A percentile compares a stretch with the other conserved stretches of the same genome.
phyloP scores from a whole-genome alignment of 2,113 vertebrate species.

The Neofelis nebulosa region DNA sequence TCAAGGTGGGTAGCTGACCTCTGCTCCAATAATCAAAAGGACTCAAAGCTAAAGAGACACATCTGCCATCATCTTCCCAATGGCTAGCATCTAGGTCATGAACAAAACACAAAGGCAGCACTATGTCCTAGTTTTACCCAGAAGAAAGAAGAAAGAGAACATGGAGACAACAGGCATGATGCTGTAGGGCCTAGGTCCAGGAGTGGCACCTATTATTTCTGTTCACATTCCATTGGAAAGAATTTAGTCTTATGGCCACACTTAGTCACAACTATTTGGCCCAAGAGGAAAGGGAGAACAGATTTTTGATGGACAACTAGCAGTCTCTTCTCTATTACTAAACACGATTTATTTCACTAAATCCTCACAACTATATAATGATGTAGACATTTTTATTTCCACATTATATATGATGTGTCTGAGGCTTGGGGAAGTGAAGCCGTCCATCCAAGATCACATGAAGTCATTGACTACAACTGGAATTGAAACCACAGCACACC shows the following conservation, averaged over 20 bases:
- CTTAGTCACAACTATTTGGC: not conserved
- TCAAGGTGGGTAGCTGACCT: not conserved
- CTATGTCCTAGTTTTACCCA: not conserved
- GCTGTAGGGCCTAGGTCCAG: not conserved
- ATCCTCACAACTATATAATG: not conserved
- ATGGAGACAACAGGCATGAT: not conserved
- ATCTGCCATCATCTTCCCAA: not conserved
- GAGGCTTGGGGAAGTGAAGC: slow-evolving; percentile 6
- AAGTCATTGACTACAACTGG: not conserved
- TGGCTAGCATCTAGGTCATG: not conserved
- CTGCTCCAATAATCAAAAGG: not conserved
- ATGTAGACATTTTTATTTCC: not conserved
- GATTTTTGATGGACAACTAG: not conserved
- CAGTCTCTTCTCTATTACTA: not conserved
- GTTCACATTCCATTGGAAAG: not conserved
- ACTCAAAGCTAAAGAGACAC: not conserved
- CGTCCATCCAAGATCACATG: slow-evolving; percentile 38
- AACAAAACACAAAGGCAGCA: not conserved
- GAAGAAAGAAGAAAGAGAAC: not conserved
- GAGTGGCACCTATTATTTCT: not conserved
- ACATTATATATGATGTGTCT: slow-evolving; percentile 26
- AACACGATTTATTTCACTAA: not conserved
- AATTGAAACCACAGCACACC: not conserved
- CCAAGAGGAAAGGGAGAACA: not conserved
- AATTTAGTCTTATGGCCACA: not conserved